Evolutionary conservation across 2,888 invertebrate genomes (phyloP).

Genomic region (Andrena fulva): DNA sequence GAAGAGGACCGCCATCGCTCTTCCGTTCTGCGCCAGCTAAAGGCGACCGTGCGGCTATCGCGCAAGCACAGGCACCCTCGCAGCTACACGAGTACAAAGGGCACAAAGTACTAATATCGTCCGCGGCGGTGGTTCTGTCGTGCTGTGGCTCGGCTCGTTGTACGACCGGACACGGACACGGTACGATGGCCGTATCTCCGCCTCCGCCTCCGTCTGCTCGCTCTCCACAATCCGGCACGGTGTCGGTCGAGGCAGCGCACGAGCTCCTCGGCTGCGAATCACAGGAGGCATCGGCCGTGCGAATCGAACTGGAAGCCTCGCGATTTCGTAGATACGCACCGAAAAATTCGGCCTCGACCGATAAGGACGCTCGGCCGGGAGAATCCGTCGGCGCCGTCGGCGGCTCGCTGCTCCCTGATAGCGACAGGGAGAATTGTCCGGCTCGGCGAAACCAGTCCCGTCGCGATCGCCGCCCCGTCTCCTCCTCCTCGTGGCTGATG

Average conservation of each 20-base stretch:
- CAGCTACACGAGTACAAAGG: constrained; percentile 70
- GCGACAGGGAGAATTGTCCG: constrained; percentile 65
- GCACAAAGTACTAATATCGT: background rate
- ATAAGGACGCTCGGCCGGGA: constrained; percentile 22
- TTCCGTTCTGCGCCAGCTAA: background rate
- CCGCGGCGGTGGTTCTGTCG: constrained; percentile 15
- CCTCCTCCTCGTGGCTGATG: background rate
- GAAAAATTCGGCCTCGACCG: constrained; percentile 74
- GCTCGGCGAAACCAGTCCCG: constrained; percentile 67
- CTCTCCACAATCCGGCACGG: constrained; percentile 57
- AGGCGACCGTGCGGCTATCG: constrained; percentile 34
- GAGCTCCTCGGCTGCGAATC: constrained; percentile 78
- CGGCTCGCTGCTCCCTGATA: constrained; percentile 44
- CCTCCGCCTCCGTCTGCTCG: background rate
- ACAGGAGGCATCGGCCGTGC: constrained; percentile 50
- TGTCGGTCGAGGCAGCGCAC: constrained; percentile 76
- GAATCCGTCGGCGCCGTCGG: background rate
- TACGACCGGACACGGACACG: background rate
- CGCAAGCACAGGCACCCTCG: constrained; percentile 81
- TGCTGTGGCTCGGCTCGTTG: background rate
- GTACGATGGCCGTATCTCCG: background rate
- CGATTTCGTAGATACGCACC: constrained; percentile 78
- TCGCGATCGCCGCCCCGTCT: constrained; percentile 21
- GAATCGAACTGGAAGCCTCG: constrained; percentile 33
- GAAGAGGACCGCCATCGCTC: background rate